Evolutionary conservation across 1,140 invertebrate species (phyloP), one percentile per base, ranked within the genome.

Genomic region (Rhopalosiphum maidis): DNA sequence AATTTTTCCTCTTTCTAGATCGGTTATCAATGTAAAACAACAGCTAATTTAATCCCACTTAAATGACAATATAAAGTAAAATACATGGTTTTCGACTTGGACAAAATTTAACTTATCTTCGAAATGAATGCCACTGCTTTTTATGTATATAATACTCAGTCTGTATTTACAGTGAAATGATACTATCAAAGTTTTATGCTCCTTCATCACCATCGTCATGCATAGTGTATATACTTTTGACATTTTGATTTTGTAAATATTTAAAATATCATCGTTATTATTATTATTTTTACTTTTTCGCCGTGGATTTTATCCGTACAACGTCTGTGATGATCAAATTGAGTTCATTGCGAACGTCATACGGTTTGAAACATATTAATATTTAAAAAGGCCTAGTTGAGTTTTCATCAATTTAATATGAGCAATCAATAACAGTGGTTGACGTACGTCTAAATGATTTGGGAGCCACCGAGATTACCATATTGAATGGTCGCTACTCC

Each of bases 391-490:
- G 25, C 43, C 30, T 46, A 21, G 30, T 3, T 0, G 60, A 41
- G 25, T 30, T 68, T 68, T 77, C 90, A 91, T 91, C 6, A 82
- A 91, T 77, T n/a, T 91, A 91, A 46, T 43, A 91, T 91, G 6
- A 77, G 90, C 60, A 91, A 77, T 91, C 77, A 91, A 91, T 91
- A 91, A 91, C 30, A 60, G 9, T 30, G 30, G 88, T 18, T 35
- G 21, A 1, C 22, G 9, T 41, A 89, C n/a, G 35, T 89, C 35
- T 5, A 41, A 55, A 89, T 23, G 21, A 82, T 48, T 91, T 41
- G 1, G 37, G 1, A 77, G 41, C 77, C 60, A n/a, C 30, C 30
- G 18, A 46, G 60, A 91, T 91, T 77, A 91, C 30, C 51, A 55
- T 46, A 46, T n/a, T 35, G 15, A 15, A 41, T 35, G 8, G 41